Conservation (phyloP, 2,113 vertebrate genomes). For the Nothoprocta pentlandii region DNA sequence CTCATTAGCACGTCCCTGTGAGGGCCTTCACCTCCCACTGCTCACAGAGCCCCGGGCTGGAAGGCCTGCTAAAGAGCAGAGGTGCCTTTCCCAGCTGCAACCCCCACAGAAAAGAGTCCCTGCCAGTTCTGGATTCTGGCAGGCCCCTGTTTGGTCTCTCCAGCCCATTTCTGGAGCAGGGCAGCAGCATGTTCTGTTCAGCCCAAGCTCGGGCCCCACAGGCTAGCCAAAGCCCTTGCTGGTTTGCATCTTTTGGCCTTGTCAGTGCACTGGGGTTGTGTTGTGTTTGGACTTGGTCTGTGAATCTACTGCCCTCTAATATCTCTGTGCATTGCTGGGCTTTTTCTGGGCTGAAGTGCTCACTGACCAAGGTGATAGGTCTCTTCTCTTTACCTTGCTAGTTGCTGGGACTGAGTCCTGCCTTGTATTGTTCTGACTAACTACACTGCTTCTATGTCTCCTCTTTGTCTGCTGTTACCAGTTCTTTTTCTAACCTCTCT, state of each 20-base stretch:
- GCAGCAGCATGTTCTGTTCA: neutral
- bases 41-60: neutral
- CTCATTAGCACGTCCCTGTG: neutral
- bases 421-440: neutral
- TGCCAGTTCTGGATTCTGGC: neutral
- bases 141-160: neutral
- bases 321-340: neutral
- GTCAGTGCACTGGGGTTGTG: neutral
- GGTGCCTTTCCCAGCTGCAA: neutral
- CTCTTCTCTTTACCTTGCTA: fast-evolving
- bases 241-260: fast-evolving
- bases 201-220: neutral
- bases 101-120: neutral
- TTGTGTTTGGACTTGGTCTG: fast-evolving
- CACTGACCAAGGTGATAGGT: fast-evolving
- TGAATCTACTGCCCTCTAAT: neutral
- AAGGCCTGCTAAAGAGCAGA: neutral
- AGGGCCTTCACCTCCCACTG: neutral
- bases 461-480: neutral
- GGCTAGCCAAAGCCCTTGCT: neutral
- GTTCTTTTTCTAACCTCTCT: conserved; percentile 15
- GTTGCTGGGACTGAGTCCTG: neutral
- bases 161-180: neutral
- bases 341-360: neutral
- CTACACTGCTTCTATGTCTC: neutral